These are phyloP conservation scores for Corythornis leucogaster DNA, from an alignment of 2,797 vertebrate genomes.

Conservation along the genomic window DNA sequence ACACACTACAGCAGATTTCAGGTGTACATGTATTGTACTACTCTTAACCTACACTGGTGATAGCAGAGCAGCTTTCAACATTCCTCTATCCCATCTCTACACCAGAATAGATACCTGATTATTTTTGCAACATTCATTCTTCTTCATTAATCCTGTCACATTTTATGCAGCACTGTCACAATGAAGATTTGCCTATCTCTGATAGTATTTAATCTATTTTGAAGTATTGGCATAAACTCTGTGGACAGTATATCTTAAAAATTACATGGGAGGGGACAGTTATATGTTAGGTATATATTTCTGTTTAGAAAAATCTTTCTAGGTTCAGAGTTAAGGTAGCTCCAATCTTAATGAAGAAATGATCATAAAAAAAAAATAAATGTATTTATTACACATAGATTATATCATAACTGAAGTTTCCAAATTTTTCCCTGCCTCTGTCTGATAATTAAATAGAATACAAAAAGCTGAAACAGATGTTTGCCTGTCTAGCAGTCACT, in stretches of 20 bases:
- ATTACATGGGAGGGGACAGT: neutral
- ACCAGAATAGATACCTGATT: slow-evolving; percentile 84
- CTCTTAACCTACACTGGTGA: slow-evolving; percentile 82
- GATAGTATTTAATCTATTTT: slow-evolving; percentile 42
- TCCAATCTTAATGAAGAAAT: slow-evolving; percentile 33
- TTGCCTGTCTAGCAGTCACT: slow-evolving; percentile 11
- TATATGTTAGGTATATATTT: neutral
- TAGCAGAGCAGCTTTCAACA: slow-evolving; percentile 77
- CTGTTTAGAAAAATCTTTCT: slow-evolving; percentile 20
- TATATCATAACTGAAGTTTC: neutral
- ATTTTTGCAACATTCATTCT: slow-evolving; percentile 67
- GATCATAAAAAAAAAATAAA: slow-evolving; percentile 15
- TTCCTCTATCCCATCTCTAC: slow-evolving; percentile 73
- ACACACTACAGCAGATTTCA: slow-evolving; percentile 76
- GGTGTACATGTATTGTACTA: slow-evolving; percentile 82
- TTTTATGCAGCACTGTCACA: slow-evolving; percentile 60
- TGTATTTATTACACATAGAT: slow-evolving; percentile 16
- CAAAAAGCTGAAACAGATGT: neutral
- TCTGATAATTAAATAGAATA: neutral
- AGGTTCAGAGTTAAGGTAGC: slow-evolving; percentile 11
- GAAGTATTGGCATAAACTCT: slow-evolving; percentile 28
- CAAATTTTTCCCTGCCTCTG: neutral
- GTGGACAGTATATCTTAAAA: slow-evolving; percentile 32
- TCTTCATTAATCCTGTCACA: slow-evolving; percentile 33
- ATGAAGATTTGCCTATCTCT: slow-evolving; percentile 56